These are phyloP conservation scores for Aphelenchoides avenae DNA, from an alignment of 1,140 invertebrate genomes.

Conservation along the genomic window DNA sequence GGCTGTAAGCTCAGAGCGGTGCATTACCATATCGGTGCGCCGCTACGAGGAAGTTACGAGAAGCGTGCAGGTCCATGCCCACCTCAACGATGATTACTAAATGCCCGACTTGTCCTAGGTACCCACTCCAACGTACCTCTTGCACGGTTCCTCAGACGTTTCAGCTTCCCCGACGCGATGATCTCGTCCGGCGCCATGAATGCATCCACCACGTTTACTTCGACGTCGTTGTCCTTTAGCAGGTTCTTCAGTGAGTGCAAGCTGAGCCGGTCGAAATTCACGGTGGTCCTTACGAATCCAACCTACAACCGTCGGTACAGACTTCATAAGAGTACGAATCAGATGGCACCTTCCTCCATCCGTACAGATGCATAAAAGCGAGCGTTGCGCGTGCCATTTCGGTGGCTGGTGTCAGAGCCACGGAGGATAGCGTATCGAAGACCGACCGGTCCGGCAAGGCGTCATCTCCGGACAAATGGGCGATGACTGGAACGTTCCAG, in stretches of 20 bases:
- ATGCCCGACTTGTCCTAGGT: no score
- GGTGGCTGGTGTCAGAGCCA: conserved; percentile 57
- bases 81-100: no score
- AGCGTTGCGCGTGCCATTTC: conserved; percentile 58
- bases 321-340: no score
- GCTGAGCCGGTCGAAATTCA: conserved; percentile 52
- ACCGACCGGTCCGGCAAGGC: conserved; percentile 48
- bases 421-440: conserved; percentile 59
- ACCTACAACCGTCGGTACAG: no score
- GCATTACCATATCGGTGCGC: no score
- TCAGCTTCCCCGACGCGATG: conserved; percentile 50
- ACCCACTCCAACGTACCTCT: conserved; percentile 34
- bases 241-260: conserved; percentile 53
- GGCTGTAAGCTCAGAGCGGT: conserved; percentile 49
- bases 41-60: conserved; percentile 51
- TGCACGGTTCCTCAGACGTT: conserved; percentile 43
- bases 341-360: conserved; percentile 51
- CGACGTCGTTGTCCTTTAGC: conserved; percentile 52
- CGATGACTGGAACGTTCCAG: conserved; percentile 59
- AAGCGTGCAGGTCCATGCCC: conserved; percentile 57
- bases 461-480: conserved; percentile 58
- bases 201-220: conserved; percentile 53
- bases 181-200: conserved; percentile 57
- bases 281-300: conserved; percentile 47
- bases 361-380: conserved; percentile 53